Evolutionary conservation across 2,113 vertebrate species (phyloP), one percentile per base, ranked within the genome.

Genomic region (Cavia aperea): DNA sequence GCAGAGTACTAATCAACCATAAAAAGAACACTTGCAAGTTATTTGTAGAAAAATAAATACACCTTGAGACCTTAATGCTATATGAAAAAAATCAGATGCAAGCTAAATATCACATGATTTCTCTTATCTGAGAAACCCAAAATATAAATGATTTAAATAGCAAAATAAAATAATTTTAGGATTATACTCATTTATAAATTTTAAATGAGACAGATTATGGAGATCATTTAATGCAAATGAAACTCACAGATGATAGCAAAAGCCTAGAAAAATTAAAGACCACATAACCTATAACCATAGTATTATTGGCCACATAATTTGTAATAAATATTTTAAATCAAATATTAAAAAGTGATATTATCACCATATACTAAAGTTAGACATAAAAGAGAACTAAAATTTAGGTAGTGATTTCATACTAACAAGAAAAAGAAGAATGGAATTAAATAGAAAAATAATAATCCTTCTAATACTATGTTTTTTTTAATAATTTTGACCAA

Each of bases 341-440:
- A 21, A 63, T 58, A 88, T 92, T 46, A 11, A 77, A 81, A 83
- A 14, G 39, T 39, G 79, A 14, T 56, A 58, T 63, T 43, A 43
- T 36, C 0, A 51, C 68, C 15, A 85, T 7, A 85, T 24, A 81
- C 16, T 26, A 68, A 63, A 58, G 9, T 72, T 79, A 72, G 21
- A 70, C 68, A 54, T 56, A 82, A n/a, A 7, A 62, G 90, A 78
- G 63, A 77, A 70, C 63, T 85, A 92, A 91, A 92, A 88, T 86
- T 65, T 87, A 90, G 51, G 2, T 66, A 85, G 8, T 12, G 63
- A 78, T 91, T 43, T 36, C 6, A 78, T 2, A 78, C 18, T 73
- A 91, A n/a, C 11, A 66, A 46, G 31, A 93, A 91, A 4, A 24
- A 90, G 11, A 63, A 56, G 39, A 75, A 62, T 73, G 39, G 16